phyloP scores from a whole-genome alignment of 2,797 vertebrate genomes.

The Vespertilio murinus region DNA sequence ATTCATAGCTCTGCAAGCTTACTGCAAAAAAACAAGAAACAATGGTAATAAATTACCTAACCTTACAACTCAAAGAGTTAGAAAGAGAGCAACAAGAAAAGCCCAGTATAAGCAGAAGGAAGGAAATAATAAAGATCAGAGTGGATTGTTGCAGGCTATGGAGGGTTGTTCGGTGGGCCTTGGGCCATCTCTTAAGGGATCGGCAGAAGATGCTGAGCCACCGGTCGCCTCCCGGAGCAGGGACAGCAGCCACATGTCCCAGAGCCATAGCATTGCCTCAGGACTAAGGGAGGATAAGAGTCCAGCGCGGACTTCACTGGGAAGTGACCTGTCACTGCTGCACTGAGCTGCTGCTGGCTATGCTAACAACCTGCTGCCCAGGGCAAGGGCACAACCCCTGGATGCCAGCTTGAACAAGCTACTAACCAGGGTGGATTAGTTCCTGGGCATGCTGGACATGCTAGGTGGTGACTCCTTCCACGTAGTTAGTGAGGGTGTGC shows the following conservation, averaged over 20 bases:
- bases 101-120: no score
- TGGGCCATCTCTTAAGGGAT: not conserved
- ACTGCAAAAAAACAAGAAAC: no score
- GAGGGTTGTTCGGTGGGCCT: accelerated
- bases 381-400: slow-evolving; percentile 59
- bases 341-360: slow-evolving; percentile 84
- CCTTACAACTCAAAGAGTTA: no score
- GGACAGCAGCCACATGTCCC: slow-evolving; percentile 95
- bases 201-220: slow-evolving; percentile 81
- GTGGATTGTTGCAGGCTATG: not conserved
- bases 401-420: slow-evolving; percentile 91
- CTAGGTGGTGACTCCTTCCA: slow-evolving; percentile 81
- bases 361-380: slow-evolving; percentile 87
- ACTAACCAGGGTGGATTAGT: slow-evolving; percentile 95
- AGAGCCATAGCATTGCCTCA: slow-evolving; percentile 93
- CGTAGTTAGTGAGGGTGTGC: slow-evolving; percentile 70
- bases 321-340: slow-evolving; percentile 81
- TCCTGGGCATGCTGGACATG: slow-evolving; percentile 98
- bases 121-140: no score
- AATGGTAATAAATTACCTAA: no score
- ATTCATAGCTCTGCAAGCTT: no score
- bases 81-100: no score
- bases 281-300: slow-evolving; percentile 87
- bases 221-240: slow-evolving; percentile 78
- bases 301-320: slow-evolving; percentile 59